Evolutionary conservation across 1,140 invertebrate species (phyloP).

Genomic region (Pseudobourletiella spinata): DNA sequence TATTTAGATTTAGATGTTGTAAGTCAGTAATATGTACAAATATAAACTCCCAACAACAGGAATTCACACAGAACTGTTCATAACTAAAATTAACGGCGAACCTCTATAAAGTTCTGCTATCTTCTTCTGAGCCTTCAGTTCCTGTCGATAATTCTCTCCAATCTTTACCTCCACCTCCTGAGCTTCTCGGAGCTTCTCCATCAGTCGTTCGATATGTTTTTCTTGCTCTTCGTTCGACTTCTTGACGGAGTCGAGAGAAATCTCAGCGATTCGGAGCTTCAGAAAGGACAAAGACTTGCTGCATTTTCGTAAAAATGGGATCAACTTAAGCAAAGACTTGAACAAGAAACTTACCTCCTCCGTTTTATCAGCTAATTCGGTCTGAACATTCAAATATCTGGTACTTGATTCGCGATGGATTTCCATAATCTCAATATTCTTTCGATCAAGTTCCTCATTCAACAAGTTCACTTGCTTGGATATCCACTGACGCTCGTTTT

Average conservation of each 20-base stretch:
- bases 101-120: conserved; percentile 75
- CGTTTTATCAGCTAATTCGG: conserved; percentile 62
- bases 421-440: conserved; percentile 64
- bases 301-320: no score
- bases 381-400: conserved; percentile 61
- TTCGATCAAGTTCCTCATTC: conserved; percentile 62
- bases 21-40: neutral
- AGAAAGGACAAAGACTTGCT: conserved; percentile 24
- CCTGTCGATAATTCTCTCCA: conserved; percentile 70
- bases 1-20: conserved; percentile 8
- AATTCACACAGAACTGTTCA: neutral
- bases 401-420: conserved; percentile 63
- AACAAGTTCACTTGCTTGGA: conserved; percentile 65
- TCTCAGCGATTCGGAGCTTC: conserved; percentile 47
- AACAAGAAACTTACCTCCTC: conserved; percentile 74
- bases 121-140: conserved; percentile 72
- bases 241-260: conserved; percentile 52
- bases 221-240: conserved; percentile 58
- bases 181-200: conserved; percentile 63
- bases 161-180: conserved; percentile 63
- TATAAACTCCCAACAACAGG: no score
- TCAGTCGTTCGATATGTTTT: conserved; percentile 59
- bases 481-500: conserved; percentile 64
- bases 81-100: conserved; percentile 13
- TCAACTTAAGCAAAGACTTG: no score